Evolutionary conservation across 1,140 invertebrate genomes (phyloP).

Genomic region (Physella acuta): DNA sequence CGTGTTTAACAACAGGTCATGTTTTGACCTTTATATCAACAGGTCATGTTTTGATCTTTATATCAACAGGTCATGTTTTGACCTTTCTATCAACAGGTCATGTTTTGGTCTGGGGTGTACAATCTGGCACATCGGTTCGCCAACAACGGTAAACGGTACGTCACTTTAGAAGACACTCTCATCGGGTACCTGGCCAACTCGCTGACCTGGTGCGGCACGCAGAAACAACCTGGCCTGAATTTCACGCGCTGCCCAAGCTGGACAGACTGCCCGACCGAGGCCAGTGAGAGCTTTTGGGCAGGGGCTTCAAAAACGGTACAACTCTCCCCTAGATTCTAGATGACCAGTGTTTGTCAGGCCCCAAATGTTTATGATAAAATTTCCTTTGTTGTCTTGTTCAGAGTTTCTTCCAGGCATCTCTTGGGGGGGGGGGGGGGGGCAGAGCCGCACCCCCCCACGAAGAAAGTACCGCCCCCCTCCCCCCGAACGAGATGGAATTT

Average conservation of each 20-base stretch:
- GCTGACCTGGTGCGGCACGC: conserved; percentile 34
- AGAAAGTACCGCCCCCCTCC: neutral
- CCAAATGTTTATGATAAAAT: neutral
- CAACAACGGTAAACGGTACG: conserved; percentile 26
- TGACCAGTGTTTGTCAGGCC: neutral
- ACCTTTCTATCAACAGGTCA: conserved; percentile 19
- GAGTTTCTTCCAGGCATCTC: neutral
- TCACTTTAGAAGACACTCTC: conserved; percentile 39
- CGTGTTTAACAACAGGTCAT: neutral
- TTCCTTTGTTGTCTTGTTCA: neutral
- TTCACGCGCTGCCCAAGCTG: conserved; percentile 28
- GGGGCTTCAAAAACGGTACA: conserved; percentile 31
- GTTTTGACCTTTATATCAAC: neutral
- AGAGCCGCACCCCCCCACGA: neutral
- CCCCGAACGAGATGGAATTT: neutral
- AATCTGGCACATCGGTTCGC: conserved; percentile 35
- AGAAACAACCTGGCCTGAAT: conserved; percentile 26
- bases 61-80: neutral
- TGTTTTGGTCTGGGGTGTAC: conserved; percentile 37
- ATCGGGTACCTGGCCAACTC: conserved; percentile 37
- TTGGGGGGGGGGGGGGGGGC: too few relatives aligned
- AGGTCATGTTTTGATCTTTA: neutral
- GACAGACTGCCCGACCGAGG: conserved; percentile 27
- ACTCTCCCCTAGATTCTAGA: neutral
- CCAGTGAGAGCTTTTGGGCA: conserved; percentile 35